These are phyloP conservation scores for Maconellicoccus hirsutus DNA, from an alignment of 1,140 invertebrate genomes.

Conservation along the genomic window DNA sequence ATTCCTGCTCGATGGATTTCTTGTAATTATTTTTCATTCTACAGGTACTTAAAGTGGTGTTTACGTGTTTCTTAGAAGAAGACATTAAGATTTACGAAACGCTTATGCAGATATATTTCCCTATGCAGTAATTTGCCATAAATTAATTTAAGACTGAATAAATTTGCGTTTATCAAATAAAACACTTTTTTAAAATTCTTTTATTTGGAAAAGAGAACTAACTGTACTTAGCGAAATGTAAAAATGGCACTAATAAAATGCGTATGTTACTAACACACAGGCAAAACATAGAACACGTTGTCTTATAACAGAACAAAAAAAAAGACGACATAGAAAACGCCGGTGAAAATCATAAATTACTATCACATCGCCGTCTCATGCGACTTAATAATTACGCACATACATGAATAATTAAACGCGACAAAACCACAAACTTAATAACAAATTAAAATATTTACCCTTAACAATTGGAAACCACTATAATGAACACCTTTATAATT, in stretches of 20 bases:
- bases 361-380: not conserved
- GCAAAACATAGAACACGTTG: too few species aligned
- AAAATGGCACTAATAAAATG: not conserved
- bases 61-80: constrained; percentile 60
- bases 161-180: not conserved
- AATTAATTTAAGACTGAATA: not conserved
- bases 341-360: not conserved
- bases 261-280: not conserved
- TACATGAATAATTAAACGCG: too few species aligned
- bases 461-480: too few species aligned
- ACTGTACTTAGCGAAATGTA: not conserved
- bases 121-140: constrained; percentile 32
- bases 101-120: constrained; percentile 60
- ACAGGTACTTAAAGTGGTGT: constrained; percentile 62
- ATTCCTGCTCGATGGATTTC: not conserved
- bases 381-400: not conserved
- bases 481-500: too few species aligned
- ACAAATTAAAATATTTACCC: too few species aligned
- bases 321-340: not conserved
- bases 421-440: too few species aligned
- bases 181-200: not conserved
- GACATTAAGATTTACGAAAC: constrained; percentile 65
- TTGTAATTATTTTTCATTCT: constrained; percentile 28
- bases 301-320: not conserved
- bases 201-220: not conserved